These are phyloP conservation scores for Galendromus occidentalis DNA, from an alignment of 1,140 invertebrate species.

Conservation along the genomic window DNA sequence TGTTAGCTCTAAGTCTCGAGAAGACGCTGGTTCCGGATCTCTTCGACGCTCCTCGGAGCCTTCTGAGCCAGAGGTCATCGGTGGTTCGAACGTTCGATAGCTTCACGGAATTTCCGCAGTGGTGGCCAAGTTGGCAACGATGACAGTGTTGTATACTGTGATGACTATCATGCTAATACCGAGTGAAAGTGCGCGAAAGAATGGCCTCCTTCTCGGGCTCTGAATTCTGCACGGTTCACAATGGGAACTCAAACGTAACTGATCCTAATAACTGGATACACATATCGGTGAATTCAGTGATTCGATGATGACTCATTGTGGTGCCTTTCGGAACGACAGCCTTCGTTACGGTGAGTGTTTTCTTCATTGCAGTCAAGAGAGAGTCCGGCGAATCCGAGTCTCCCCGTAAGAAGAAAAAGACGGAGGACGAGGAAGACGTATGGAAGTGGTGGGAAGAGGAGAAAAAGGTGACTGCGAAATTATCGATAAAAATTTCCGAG, in stretches of 20 bases:
- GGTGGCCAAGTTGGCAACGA: neutral
- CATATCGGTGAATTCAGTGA: neutral
- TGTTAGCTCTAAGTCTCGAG: too few relatives aligned
- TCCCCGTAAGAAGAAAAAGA: slow-evolving; percentile 5
- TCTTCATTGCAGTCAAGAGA: too few relatives aligned
- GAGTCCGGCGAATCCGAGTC: neutral
- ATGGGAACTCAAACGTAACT: neutral
- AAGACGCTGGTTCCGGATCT: too few relatives aligned
- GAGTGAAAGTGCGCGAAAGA: slow-evolving; percentile 4
- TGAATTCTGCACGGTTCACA: slow-evolving; percentile 2
- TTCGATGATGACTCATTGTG: neutral
- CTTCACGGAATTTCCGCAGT: neutral
- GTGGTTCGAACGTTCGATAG: too few relatives aligned
- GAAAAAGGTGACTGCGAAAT: slow-evolving; percentile 13
- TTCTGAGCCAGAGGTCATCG: too few relatives aligned
- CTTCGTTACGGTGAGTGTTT: too few relatives aligned
- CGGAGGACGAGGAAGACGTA: slow-evolving; percentile 16
- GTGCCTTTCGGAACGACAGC: too few relatives aligned
- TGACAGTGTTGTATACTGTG: neutral
- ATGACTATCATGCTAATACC: slow-evolving; percentile 11
- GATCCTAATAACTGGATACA: neutral
- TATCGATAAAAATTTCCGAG: too few relatives aligned
- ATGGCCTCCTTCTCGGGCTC: slow-evolving; percentile 2
- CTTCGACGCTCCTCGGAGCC: too few relatives aligned
- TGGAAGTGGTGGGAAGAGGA: slow-evolving; percentile 23